Percentiles rank a stretch among this genome's conserved stretches.
Evolutionary conservation across 1,140 invertebrate genomes (phyloP).

Genomic region (Manduca sexta): DNA sequence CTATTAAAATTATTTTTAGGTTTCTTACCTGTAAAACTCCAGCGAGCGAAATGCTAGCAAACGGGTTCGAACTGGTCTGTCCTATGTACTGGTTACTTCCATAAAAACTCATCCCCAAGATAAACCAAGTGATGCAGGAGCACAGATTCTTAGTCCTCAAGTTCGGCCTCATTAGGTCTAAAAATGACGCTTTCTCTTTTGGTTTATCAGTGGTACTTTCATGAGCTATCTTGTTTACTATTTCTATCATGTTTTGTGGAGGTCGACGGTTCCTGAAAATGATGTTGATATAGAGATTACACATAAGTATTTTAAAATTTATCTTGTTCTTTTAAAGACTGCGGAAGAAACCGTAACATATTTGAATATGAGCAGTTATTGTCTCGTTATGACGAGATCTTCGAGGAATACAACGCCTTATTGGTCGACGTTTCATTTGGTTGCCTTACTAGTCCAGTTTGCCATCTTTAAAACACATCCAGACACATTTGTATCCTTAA

Average conservation of each 20-base stretch:
- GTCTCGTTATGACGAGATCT: no score
- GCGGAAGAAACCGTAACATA: no score
- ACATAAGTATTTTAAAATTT: no score
- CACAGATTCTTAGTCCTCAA: constrained; percentile 79
- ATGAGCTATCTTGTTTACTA: constrained; percentile 10
- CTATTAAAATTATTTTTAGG: no score
- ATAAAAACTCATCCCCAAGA: constrained; percentile 78
- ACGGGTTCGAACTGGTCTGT: constrained; percentile 77
- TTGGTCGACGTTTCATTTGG: no score
- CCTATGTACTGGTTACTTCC: constrained; percentile 81
- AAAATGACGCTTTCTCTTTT: constrained; percentile 65
- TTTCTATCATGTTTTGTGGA: constrained; percentile 12
- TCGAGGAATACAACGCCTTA: no score
- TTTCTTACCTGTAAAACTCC: constrained; percentile 51
- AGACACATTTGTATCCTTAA: no score
- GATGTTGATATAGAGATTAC: not conserved
- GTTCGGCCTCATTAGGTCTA: constrained; percentile 79
- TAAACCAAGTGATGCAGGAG: constrained; percentile 77
- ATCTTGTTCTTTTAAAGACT: no score
- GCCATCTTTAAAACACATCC: no score
- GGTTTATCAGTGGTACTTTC: constrained; percentile 4
- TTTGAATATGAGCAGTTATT: no score
- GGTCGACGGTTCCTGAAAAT: constrained; percentile 36
- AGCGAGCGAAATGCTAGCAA: constrained; percentile 77
- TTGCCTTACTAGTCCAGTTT: no score